Conservation (phyloP, 2,888 invertebrate species). For the Anarsia innoxiella region DNA sequence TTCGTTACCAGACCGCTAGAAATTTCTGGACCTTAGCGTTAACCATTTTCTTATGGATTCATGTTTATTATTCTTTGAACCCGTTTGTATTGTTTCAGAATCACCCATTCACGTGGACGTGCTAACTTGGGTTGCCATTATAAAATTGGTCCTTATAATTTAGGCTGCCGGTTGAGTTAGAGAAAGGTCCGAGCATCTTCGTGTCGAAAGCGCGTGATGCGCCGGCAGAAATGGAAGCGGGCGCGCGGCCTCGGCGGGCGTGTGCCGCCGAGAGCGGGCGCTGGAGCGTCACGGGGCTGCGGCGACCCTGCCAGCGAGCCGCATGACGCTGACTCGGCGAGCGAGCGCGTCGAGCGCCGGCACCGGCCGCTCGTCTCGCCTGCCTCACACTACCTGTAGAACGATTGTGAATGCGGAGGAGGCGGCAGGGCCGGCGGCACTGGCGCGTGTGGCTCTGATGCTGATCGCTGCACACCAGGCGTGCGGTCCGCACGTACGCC, state of each 20-base stretch:
- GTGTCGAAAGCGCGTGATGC: conserved; percentile 49
- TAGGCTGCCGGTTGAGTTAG: conserved; percentile 47
- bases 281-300: conserved; percentile 24
- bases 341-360: conserved; percentile 65
- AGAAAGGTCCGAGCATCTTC: conserved; percentile 59
- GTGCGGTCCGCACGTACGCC: conserved; percentile 48
- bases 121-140: conserved; percentile 59
- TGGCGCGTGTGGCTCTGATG: conserved; percentile 77
- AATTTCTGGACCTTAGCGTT: no score
- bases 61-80: no score
- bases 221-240: conserved; percentile 64
- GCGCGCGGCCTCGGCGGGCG: conserved; percentile 39
- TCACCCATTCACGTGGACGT: conserved; percentile 58
- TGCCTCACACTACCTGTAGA: conserved; percentile 72
- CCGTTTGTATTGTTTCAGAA: no score
- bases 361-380: conserved; percentile 67
- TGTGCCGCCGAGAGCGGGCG: conserved; percentile 26
- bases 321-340: conserved; percentile 68
- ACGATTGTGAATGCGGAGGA: conserved; percentile 71
- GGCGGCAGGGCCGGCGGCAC: conserved; percentile 65
- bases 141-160: conserved; percentile 64
- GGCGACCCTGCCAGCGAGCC: conserved; percentile 45
- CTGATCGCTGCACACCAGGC: conserved; percentile 75
- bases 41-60: no score
- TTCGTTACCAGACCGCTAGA: conserved; percentile 30